These are phyloP conservation scores for Pteronotus mesoamericanus DNA, from an alignment of 2,797 vertebrate species.

Conservation along the genomic window DNA sequence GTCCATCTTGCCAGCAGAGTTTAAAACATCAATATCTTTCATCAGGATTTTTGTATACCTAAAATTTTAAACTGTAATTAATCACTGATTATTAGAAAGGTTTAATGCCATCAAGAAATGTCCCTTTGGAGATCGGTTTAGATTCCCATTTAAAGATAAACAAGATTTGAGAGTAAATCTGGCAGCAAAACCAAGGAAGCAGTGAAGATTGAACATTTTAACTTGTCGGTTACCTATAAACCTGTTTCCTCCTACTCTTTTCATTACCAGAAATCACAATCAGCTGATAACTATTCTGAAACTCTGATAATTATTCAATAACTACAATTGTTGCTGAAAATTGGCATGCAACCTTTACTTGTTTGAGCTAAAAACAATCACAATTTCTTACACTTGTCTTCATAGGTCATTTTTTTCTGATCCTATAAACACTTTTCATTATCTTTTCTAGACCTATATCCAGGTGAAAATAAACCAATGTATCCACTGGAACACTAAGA, in stretches of 20 bases:
- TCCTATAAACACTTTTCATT: conserved; percentile 21
- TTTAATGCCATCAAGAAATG: conserved; percentile 35
- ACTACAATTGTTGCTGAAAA: background rate
- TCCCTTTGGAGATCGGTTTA: background rate
- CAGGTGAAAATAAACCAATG: background rate
- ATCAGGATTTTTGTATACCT: conserved; percentile 89
- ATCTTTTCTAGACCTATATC: conserved; percentile 33
- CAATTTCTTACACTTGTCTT: background rate
- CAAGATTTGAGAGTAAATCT: conserved; percentile 7
- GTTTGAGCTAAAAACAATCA: conserved; percentile 1
- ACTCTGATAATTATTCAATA: background rate
- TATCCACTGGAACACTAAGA: background rate
- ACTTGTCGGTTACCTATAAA: background rate
- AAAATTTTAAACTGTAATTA: conserved; percentile 63
- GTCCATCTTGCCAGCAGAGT: conserved; percentile 88
- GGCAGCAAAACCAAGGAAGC: conserved; percentile 1
- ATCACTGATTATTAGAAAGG: conserved; percentile 9
- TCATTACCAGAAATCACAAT: background rate
- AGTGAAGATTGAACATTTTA: background rate
- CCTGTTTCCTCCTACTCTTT: background rate
- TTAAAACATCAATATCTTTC: conserved; percentile 89
- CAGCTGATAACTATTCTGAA: background rate
- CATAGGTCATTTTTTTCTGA: background rate
- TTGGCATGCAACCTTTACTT: conserved; percentile 21
- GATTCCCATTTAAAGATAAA: conserved; percentile 22